Conservation (phyloP, 2,888 invertebrate species). For the Philopedon plagiatum region DNA sequence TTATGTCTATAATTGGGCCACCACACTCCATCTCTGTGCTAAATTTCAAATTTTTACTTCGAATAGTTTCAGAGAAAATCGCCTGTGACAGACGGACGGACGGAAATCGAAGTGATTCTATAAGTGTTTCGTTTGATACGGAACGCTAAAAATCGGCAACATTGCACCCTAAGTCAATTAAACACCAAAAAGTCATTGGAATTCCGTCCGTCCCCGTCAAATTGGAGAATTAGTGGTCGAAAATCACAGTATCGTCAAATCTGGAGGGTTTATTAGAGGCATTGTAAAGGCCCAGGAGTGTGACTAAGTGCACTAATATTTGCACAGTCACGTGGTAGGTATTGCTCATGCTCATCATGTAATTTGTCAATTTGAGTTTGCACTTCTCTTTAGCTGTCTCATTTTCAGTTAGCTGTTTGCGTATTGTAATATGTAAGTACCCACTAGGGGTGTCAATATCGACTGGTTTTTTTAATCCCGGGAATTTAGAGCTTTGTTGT, state of each 20-base stretch:
- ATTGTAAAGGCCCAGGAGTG: conserved; percentile 34
- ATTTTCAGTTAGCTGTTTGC: too few relatives aligned
- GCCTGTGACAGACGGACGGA: too few relatives aligned
- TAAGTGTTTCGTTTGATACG: not conserved
- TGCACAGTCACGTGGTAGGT: conserved; percentile 48
- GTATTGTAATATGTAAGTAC: too few relatives aligned
- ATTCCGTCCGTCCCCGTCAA: conserved; percentile 40
- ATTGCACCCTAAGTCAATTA: conserved; percentile 30
- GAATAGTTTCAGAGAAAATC: too few relatives aligned
- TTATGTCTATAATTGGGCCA: too few relatives aligned
- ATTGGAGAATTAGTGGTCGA: conserved; percentile 50
- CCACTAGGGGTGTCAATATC: too few relatives aligned
- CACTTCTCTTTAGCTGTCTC: too few relatives aligned
- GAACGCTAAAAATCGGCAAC: conserved; percentile 17
- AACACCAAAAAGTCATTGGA: conserved; percentile 42
- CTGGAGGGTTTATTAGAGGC: conserved; percentile 45
- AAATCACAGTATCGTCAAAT: conserved; percentile 44
- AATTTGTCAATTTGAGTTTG: conserved; percentile 35
- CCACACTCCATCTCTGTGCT: too few relatives aligned
- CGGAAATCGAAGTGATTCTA: too few relatives aligned
- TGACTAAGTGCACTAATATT: conserved; percentile 45
- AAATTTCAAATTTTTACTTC: too few relatives aligned
- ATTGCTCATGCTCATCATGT: conserved; percentile 38
- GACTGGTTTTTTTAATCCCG: too few relatives aligned
- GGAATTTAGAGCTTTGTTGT: too few relatives aligned